Conservation (phyloP, 2,888 invertebrate genomes). For the Spisula subtruncata region DNA sequence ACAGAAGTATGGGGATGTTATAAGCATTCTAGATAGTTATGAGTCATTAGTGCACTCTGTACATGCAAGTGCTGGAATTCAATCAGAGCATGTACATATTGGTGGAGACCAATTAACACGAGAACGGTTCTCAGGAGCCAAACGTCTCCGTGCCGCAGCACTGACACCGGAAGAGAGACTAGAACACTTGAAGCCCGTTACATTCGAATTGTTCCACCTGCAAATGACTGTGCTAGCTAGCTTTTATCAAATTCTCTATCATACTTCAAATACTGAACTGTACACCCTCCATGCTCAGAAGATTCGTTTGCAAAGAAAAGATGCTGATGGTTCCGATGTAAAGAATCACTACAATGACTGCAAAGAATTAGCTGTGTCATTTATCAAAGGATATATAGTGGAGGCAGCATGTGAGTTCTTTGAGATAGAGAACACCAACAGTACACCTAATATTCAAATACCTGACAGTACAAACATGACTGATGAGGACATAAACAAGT, state of each 20-base stretch:
- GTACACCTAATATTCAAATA: too few species aligned
- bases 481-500: too few species aligned
- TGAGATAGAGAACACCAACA: too few species aligned
- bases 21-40: neutral
- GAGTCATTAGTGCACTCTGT: too few species aligned
- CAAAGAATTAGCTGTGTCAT: too few species aligned
- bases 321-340: constrained; percentile 12
- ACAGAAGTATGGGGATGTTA: too few species aligned
- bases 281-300: neutral
- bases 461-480: too few species aligned
- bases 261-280: neutral
- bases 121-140: too few species aligned
- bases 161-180: neutral
- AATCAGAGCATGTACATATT: neutral
- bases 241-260: constrained; percentile 1
- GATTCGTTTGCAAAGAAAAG: neutral
- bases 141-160: too few species aligned
- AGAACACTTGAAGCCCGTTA: neutral
- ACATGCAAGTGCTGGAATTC: too few species aligned
- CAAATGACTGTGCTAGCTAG: too few species aligned
- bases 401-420: constrained; percentile 13
- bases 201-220: too few species aligned
- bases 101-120: neutral
- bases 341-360: constrained; percentile 6
- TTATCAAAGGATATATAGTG: neutral